phyloP scores from a whole-genome alignment of 2,797 vertebrate genomes.

The Delichon dasypus region DNA sequence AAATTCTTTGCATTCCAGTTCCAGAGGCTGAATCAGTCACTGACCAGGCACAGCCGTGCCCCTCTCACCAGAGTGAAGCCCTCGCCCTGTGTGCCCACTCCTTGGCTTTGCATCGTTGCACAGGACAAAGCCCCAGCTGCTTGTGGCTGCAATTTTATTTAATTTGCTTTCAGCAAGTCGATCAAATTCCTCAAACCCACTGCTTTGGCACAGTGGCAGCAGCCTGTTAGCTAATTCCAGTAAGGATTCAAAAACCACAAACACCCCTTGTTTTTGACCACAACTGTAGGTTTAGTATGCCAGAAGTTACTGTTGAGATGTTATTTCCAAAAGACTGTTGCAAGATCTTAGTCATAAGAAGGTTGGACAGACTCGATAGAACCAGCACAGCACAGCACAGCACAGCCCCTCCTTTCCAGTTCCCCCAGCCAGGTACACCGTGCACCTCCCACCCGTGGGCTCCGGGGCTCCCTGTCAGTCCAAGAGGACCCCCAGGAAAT shows the following conservation, averaged over 20 bases:
- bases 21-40: neutral
- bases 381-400: neutral
- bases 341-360: neutral
- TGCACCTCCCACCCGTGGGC: neutral
- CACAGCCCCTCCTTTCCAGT: neutral
- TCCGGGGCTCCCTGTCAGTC: neutral
- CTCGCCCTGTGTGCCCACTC: accelerated
- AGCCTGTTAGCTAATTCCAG: neutral
- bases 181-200: neutral
- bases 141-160: accelerated
- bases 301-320: conserved; percentile 50
- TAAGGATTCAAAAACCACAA: neutral
- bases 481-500: neutral
- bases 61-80: accelerated
- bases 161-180: neutral
- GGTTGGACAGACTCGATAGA: neutral
- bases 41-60: neutral
- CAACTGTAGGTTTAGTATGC: neutral
- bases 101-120: accelerated
- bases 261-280: conserved; percentile 8
- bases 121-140: neutral
- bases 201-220: neutral
- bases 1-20: neutral
- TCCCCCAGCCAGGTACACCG: neutral
- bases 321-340: conserved; percentile 36